Evolutionary conservation across 2,113 vertebrate species (phyloP), one percentile per base, ranked within the genome.

Genomic region (Amazona vittata): DNA sequence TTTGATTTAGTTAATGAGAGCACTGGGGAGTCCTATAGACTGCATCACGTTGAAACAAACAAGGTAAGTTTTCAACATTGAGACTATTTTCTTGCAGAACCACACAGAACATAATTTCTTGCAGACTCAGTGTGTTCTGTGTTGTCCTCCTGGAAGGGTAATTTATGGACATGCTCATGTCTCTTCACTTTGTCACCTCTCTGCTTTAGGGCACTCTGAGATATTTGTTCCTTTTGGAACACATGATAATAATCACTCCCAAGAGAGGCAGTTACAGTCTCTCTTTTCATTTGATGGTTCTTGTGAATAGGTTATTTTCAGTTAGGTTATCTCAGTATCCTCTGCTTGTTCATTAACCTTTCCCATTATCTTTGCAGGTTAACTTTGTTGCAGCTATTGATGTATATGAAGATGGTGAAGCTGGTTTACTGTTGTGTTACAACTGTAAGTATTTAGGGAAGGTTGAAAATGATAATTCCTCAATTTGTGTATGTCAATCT

Each of bases 331-430:
- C n/a, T 83, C 41, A 5, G 14, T 77, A 44, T 91, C 71, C 60
- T 88, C 82, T 80, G n/a, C 79, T 65, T 83, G 74, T 82, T 88
- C 85, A 69, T 90, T 91, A 85, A 74, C 76, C 5, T 94, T 93
- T 89, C 95, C 89, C 84, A 1, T 97, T 98, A 50, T 95, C 95
- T 94, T 98, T 98, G 92, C 99, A 99, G 99, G 99, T 99, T 96
- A 99, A 99, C 98, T 99, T 99, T 92, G 99, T 99, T 92, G 98
- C 99, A 90, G 99, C 99, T 97, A 99, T 99, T 97, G 99, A 99
- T 94, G 99, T 99, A 46, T 99, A 99, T 55, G 99, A 99, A 98
- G 99, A 99, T n/a, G 99, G 99, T n/a, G 99, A 99, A 89, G 99
- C 99, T 6, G 99, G 99, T 70, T 97, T 99, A 43, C 98, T 99